A percentile compares a stretch with the other conserved stretches of the same genome.
Evolutionary conservation across 2,888 invertebrate genomes (phyloP).

Genomic region (Alitta virens): DNA sequence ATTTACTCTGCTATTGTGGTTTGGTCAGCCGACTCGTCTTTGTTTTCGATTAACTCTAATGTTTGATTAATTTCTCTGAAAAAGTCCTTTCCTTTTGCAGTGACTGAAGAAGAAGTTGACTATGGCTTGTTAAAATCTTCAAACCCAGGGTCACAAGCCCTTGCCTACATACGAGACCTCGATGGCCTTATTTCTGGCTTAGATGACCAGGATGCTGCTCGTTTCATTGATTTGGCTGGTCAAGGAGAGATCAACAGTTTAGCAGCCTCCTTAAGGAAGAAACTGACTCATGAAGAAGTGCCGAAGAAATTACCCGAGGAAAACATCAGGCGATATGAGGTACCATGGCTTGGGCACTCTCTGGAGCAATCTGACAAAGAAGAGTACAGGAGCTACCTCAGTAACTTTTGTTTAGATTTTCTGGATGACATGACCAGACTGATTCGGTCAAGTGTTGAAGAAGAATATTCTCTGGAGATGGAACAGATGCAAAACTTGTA

Average conservation of each 20-base stretch:
- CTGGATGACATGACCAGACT: slow-evolving; percentile 15
- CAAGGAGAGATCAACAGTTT: neutral
- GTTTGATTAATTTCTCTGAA: too few relatives aligned
- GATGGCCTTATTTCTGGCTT: neutral
- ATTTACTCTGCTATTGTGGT: too few relatives aligned
- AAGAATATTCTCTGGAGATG: neutral
- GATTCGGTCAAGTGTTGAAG: neutral
- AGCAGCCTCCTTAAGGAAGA: slow-evolving; percentile 4
- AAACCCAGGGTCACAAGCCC: neutral
- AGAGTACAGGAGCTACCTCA: slow-evolving; percentile 13
- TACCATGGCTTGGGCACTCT: slow-evolving; percentile 14
- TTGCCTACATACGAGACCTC: slow-evolving; percentile 15
- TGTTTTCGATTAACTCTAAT: too few relatives aligned
- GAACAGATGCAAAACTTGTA: slow-evolving; percentile 2
- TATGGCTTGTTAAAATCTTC: slow-evolving; percentile 8
- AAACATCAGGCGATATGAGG: slow-evolving; percentile 3
- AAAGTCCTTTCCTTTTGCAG: too few relatives aligned
- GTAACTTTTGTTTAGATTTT: slow-evolving; percentile 17
- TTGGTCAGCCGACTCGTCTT: too few relatives aligned
- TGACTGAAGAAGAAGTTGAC: slow-evolving; percentile 21
- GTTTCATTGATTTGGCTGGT: slow-evolving; percentile 14
- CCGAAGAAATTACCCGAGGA: neutral
- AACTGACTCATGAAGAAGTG: slow-evolving; percentile 3
- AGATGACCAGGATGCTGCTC: neutral
- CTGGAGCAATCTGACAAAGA: slow-evolving; percentile 17